A percentile compares a stretch with the other conserved stretches of the same genome.
phyloP scores from a whole-genome alignment of 2,888 invertebrate species.

The Chymomyza caudatula region DNA sequence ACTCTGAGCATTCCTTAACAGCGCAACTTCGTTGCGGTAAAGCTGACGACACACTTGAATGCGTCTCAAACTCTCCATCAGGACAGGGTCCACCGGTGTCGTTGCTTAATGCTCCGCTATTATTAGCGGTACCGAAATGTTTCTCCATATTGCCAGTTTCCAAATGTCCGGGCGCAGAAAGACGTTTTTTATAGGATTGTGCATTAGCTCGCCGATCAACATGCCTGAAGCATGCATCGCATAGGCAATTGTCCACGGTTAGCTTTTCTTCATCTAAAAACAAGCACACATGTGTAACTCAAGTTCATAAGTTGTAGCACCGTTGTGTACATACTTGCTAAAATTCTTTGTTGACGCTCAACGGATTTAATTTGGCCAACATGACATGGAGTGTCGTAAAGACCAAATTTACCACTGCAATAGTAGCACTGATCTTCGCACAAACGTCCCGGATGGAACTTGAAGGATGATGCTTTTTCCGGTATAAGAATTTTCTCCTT shows the following conservation, averaged over 20 bases:
- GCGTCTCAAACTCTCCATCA: slow-evolving; percentile 35
- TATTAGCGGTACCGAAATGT: slow-evolving; percentile 7
- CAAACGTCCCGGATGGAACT: slow-evolving; percentile 88
- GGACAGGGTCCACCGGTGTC: slow-evolving; percentile 20
- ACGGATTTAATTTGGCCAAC: slow-evolving; percentile 90
- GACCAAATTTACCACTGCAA: slow-evolving; percentile 91
- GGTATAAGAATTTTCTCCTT: slow-evolving; percentile 85
- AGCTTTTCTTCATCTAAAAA: slow-evolving; percentile 86
- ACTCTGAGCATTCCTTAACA: slow-evolving; percentile 82
- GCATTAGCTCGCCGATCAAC: slow-evolving; percentile 89
- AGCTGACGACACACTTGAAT: slow-evolving; percentile 22
- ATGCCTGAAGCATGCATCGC: slow-evolving; percentile 92
- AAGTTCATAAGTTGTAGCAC: neutral
- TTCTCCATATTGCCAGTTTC: slow-evolving; percentile 45
- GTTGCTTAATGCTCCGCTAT: neutral
- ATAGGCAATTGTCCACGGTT: slow-evolving; percentile 90
- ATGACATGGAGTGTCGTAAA: slow-evolving; percentile 91
- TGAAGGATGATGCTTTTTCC: slow-evolving; percentile 92
- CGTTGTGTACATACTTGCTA: slow-evolving; percentile 82
- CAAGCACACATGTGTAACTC: neutral
- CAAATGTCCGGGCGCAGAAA: slow-evolving; percentile 72
- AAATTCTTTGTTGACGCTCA: slow-evolving; percentile 88
- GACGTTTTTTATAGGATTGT: slow-evolving; percentile 83
- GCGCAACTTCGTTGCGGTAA: slow-evolving; percentile 79
- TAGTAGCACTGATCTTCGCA: slow-evolving; percentile 92